A percentile compares a stretch with the other conserved stretches of the same genome.
These are phyloP conservation scores for Sciaenops ocellatus DNA, from an alignment of 2,797 vertebrate genomes.

Conservation along the genomic window DNA sequence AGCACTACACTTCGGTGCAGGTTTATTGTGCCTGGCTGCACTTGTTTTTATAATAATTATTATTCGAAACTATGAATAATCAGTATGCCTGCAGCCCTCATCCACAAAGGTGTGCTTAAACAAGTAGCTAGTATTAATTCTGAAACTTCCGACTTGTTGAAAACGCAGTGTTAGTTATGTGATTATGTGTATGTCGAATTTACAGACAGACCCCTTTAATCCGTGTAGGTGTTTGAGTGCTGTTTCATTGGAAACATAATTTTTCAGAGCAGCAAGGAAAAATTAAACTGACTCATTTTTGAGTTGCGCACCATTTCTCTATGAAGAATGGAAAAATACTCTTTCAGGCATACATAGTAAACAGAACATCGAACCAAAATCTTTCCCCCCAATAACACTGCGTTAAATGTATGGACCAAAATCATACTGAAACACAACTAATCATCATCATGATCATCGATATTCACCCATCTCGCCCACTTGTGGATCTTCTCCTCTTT, in stretches of 20 bases:
- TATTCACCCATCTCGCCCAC: conserved; percentile 17
- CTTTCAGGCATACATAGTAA: neutral
- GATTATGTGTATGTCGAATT: neutral
- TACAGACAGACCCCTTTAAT: neutral
- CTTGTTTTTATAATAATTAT: neutral
- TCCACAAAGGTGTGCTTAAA: neutral
- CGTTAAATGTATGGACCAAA: neutral
- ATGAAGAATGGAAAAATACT: neutral
- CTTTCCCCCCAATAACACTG: neutral
- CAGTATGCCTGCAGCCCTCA: neutral
- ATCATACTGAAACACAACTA: conserved; percentile 13
- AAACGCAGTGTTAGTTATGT: neutral
- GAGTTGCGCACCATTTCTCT: neutral
- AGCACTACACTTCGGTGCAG: neutral
- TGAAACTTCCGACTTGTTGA: neutral
- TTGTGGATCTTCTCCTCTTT: conserved; percentile 37
- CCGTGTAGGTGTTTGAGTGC: no score
- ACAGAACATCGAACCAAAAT: neutral
- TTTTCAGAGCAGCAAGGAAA: neutral
- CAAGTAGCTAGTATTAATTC: neutral
- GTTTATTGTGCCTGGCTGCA: neutral
- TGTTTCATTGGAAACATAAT: neutral
- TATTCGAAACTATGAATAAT: neutral
- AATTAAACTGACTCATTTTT: neutral
- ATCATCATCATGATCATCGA: neutral